Evolutionary conservation across 2,113 vertebrate species (phyloP), one percentile per base, ranked within the genome.

Genomic region (Dipodomys spectabilis): DNA sequence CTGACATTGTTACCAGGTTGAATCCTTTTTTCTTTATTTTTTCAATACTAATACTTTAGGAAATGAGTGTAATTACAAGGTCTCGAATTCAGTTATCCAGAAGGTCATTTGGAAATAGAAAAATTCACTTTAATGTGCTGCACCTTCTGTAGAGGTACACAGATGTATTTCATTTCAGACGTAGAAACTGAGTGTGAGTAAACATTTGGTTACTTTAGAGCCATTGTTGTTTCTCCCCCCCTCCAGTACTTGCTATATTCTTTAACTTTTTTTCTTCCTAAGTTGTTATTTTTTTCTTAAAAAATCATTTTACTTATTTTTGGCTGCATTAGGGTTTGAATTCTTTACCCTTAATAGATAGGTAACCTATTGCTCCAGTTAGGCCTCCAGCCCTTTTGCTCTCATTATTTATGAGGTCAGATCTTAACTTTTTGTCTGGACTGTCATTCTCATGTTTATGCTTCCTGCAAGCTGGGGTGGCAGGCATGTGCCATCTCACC

Each of bases 191-290:
- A 93, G 25, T 22, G 22, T 69, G 67, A 84, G 20, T 87, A 82
- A 91, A 74, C 45, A 75, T 82, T 71, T 91, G 35, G 28, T 86
- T 60, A 93, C 86, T 95, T 82, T 7, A 74, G 44, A 65, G 65
- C 49, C n/a, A 65, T 65, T 78, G 28, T 79, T 64, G 65, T 77
- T 75, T 39, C 4, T 23, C 57, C 71, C 18, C 25, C 49, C 49
- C 39, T 39, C 39, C 57, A 88, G 7, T 44, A 62, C 45, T 82
- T 77, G n/a, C 4, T 81, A 81, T 77, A 12, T 69, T 92, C 32
- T 83, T 80, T 35, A 79, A 35, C 5, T 74, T 84, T 74, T 64
- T 90, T 71, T 65, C 44, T 82, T 71, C 35, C 27, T 49, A 49
- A 83, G 9, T 79, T 92, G 49, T 57, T 81, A 71, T 85, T 82